Evolutionary conservation across 2,888 invertebrate genomes (phyloP).

Genomic region (Tupiocoris notatus): DNA sequence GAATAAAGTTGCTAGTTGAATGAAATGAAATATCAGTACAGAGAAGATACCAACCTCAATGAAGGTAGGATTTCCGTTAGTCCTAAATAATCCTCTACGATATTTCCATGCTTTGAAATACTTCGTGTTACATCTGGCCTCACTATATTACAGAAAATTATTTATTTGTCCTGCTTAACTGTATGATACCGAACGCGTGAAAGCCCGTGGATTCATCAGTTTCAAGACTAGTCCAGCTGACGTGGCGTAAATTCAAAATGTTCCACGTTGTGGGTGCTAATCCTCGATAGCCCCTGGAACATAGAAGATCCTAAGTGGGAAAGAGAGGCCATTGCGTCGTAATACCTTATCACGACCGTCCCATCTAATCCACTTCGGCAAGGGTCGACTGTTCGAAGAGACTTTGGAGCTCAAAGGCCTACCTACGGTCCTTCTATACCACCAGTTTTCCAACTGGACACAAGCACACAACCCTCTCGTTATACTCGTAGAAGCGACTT

Average conservation of each 20-base stretch:
- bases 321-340: not conserved
- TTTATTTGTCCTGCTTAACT: too few species aligned
- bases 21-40: too few species aligned
- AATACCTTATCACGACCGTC: not conserved
- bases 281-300: not conserved
- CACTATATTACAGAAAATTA: too few species aligned
- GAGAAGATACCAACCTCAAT: too few species aligned
- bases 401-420: not conserved
- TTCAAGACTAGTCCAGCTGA: not conserved
- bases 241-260: not conserved
- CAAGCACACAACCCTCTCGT: not conserved
- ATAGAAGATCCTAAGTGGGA: not conserved
- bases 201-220: too few species aligned
- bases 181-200: too few species aligned
- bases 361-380: not conserved
- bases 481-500: not conserved
- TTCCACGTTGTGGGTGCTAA: not conserved
- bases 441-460: not conserved
- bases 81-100: too few species aligned
- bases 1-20: too few species aligned
- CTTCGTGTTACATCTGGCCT: too few species aligned
- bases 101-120: too few species aligned
- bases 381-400: not conserved
- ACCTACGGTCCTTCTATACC: not conserved
- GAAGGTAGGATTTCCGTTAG: too few species aligned